Evolutionary conservation across 2,113 vertebrate genomes (phyloP).

Genomic region (Odontophorus gujanensis): DNA sequence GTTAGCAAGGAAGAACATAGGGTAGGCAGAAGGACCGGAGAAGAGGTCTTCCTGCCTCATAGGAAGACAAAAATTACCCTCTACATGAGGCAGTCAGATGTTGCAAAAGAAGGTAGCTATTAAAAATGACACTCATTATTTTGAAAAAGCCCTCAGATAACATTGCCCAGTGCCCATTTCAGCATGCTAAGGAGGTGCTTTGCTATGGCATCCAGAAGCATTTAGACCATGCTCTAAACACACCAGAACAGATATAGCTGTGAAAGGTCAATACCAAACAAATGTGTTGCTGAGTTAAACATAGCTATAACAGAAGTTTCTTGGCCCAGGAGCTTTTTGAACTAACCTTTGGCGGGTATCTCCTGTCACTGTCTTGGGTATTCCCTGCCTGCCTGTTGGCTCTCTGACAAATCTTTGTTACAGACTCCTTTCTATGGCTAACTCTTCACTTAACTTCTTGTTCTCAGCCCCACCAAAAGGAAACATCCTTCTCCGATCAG

Average conservation of each 20-base stretch:
- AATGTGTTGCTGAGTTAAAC: background rate
- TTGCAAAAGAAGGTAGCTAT: background rate
- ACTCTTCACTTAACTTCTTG: background rate
- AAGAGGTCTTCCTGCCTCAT: background rate
- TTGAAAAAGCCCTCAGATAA: background rate
- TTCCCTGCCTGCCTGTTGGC: background rate
- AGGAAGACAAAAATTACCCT: background rate
- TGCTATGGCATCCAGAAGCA: background rate
- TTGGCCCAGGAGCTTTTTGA: background rate
- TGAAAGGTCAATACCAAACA: background rate
- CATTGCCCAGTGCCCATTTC: background rate
- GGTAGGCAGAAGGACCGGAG: background rate
- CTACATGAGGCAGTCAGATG: background rate
- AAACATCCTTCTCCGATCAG: background rate
- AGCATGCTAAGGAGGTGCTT: background rate
- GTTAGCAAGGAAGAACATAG: background rate
- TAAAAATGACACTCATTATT: background rate
- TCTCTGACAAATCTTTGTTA: background rate
- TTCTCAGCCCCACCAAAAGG: background rate
- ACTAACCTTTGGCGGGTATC: background rate
- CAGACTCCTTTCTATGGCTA: accelerated
- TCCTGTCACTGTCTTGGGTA: background rate
- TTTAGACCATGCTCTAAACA: background rate
- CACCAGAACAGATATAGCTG: background rate
- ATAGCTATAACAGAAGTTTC: background rate